Base-by-base conservation (phyloP, 2,797 vertebrate genomes). In the Eurystomus glaucurus region DNA sequence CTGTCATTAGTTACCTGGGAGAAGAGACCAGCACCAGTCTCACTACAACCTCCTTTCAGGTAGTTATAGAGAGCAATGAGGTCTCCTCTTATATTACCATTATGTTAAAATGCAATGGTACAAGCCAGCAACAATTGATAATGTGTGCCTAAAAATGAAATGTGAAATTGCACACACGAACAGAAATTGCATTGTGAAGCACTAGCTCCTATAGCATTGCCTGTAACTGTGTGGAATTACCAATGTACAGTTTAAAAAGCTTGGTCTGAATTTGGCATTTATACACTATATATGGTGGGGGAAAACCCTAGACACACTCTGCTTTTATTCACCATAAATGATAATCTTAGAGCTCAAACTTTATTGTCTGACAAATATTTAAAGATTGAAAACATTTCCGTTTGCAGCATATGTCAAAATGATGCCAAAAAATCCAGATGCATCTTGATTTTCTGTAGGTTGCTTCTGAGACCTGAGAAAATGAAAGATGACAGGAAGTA, bases 251-350 rank as follows among this genome's bases (percentile, higher is more conserved):
- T 52, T 70, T 23, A 70, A 75, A 91, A 90, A n/a, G 6, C 13
- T 74, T 43, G 9, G 7, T 64, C 37, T 66, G 22, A 51, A 66
- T 72, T 57, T 77, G 61, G 28, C 23, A 60, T 48, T 77, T 58
- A n/a, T n/a, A 58, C 21, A 39, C 13, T 23, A 37, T 16, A 79
- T 84, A 62, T 8, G 5, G 11, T 8, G 2, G 3, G 0, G 0
- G 1, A 19, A 45, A 41, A 14, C 16, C 52, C 46, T 62, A 39
- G 10, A 66, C 7, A 15, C 7, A 12, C 48, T 61, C 29, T 90
- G 52, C 35, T 50, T 86, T 61, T 72, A 68, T 61, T 86, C 18
- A 35, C 21, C 17, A 35, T 39, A 66, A 45, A 14, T 46, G 0
- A 66, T 29, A 72, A 45, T 23, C 37, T 33, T 66, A 71, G 45